Conservation (phyloP, 1,140 invertebrate genomes). For the Nephotettix cincticeps region DNA sequence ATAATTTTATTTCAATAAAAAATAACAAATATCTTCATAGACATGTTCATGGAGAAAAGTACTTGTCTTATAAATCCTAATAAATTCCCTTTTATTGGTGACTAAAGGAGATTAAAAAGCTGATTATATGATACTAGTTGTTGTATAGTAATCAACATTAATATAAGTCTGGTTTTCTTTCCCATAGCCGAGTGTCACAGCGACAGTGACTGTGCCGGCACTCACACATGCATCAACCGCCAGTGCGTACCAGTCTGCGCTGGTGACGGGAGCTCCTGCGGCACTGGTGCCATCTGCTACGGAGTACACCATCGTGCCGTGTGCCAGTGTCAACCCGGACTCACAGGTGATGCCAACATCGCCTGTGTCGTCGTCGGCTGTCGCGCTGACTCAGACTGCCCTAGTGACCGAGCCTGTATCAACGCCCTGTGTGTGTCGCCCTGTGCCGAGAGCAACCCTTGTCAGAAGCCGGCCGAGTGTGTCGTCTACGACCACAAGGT, state of each 20-base stretch:
- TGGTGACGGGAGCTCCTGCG: conserved; percentile 63
- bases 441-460: conserved; percentile 64
- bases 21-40: too few species aligned
- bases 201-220: conserved; percentile 71
- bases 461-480: conserved; percentile 69
- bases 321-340: conserved; percentile 78
- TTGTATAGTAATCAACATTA: too few species aligned
- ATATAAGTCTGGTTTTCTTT: background rate
- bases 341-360: conserved; percentile 75
- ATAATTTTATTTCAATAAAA: too few species aligned
- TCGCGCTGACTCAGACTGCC: conserved; percentile 72
- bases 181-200: conserved; percentile 62
- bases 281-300: conserved; percentile 69
- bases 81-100: too few species aligned
- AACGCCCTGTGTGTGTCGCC: conserved; percentile 78
- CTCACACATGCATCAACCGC: conserved; percentile 74
- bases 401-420: conserved; percentile 71
- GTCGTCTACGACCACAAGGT: conserved; percentile 71
- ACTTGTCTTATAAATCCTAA: too few species aligned
- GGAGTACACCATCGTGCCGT: conserved; percentile 75
- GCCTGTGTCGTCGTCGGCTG: conserved; percentile 72
- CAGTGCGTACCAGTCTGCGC: conserved; percentile 77
- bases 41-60: too few species aligned
- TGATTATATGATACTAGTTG: too few species aligned
- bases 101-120: too few species aligned